Percentiles rank a stretch among this genome's conserved stretches.
These are phyloP conservation scores for Heliopora coerulea DNA, from an alignment of 92 coral and sea anemone species.

Conservation along the genomic window DNA sequence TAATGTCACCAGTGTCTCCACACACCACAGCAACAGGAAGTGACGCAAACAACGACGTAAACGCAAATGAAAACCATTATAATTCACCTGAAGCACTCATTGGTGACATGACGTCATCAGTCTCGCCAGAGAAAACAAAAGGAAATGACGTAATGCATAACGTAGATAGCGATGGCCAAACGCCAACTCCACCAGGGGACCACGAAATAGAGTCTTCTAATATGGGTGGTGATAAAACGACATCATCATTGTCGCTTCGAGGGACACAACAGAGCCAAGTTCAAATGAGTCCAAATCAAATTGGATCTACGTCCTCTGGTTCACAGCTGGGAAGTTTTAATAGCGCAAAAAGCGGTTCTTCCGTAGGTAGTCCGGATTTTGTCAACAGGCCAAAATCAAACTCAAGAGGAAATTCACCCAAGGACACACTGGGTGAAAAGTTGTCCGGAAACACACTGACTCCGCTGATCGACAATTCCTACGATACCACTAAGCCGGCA, in stretches of 20 bases:
- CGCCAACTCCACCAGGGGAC: constrained; percentile 10
- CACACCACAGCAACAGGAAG: no score
- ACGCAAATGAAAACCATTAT: no score
- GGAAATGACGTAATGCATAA: not conserved
- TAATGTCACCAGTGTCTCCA: no score
- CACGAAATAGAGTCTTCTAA: not conserved
- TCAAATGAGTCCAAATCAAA: not conserved
- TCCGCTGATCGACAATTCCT: constrained; percentile 12
- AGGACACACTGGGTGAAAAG: not conserved
- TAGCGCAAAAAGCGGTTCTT: not conserved
- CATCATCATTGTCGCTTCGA: not conserved
- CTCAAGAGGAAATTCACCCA: not conserved
- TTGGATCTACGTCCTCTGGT: not conserved
- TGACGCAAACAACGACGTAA: no score
- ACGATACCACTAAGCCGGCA: not conserved
- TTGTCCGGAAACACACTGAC: not conserved
- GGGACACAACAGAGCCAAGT: no score
- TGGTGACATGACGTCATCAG: constrained; percentile 13
- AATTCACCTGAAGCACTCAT: no score
- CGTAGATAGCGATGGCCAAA: not conserved
- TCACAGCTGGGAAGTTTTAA: not conserved
- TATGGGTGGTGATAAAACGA: not conserved
- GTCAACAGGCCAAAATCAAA: not conserved
- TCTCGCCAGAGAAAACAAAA: not conserved
- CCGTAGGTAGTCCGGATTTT: not conserved